phyloP scores from a whole-genome alignment of 2,113 vertebrate species.

The Charina bottae region DNA sequence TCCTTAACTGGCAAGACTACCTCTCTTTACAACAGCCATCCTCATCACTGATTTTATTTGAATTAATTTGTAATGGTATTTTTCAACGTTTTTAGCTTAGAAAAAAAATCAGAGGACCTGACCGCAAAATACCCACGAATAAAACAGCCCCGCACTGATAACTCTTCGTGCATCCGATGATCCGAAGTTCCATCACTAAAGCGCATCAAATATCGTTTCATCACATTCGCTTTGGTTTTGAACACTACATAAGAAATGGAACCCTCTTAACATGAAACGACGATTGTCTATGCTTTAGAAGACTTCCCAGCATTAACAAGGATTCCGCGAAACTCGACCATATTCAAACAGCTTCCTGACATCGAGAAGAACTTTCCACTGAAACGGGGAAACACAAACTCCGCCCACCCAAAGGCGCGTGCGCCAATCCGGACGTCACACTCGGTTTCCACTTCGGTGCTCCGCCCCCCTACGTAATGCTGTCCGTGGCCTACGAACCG shows the following conservation, averaged over 20 bases:
- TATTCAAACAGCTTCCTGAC: not conserved
- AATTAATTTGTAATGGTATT: not conserved
- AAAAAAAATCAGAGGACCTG: not conserved
- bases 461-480: accelerated
- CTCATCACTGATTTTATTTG: not conserved
- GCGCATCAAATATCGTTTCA: not conserved
- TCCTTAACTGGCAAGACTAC: not conserved
- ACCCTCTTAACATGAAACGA: too few species aligned
- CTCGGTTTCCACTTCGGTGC: accelerated
- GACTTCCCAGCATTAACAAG: not conserved
- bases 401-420: not conserved
- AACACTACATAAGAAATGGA: too few species aligned
- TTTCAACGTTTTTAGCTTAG: not conserved
- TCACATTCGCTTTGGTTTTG: too few species aligned
- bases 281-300: too few species aligned
- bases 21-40: not conserved
- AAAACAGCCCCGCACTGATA: not conserved
- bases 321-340: not conserved
- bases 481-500: not conserved
- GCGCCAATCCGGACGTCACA: accelerated
- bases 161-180: not conserved
- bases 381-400: not conserved
- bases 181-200: not conserved
- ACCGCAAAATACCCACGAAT: not conserved
- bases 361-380: not conserved